Evolutionary conservation across 1,140 invertebrate genomes (phyloP).

Genomic region (Hyles euphorbiae): DNA sequence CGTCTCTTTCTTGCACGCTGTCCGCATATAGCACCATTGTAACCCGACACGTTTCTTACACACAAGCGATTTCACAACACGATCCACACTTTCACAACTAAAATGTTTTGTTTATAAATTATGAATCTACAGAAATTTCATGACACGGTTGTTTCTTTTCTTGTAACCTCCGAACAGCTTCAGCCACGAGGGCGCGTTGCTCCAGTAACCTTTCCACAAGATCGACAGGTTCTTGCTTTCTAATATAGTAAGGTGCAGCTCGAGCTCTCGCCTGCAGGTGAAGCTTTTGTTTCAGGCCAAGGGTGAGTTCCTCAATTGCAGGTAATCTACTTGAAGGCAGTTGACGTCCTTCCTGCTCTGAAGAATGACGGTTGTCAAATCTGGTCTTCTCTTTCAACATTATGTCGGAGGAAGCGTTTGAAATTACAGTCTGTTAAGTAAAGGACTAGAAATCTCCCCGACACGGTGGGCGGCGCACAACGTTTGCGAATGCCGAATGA

Average conservation of each 20-base stretch:
- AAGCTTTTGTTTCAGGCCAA: slow-evolving; percentile 71
- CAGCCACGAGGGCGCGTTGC: slow-evolving; percentile 68
- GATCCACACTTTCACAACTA: slow-evolving; percentile 73
- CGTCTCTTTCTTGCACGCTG: slow-evolving; percentile 66
- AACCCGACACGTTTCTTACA: slow-evolving; percentile 74
- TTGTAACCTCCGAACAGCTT: slow-evolving; percentile 67
- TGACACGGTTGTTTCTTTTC: slow-evolving; percentile 70
- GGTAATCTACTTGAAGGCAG: slow-evolving; percentile 56
- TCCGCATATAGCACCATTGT: slow-evolving; percentile 75
- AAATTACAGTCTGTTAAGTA: slow-evolving; percentile 33
- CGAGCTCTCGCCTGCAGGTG: slow-evolving; percentile 69
- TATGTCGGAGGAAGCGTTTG: slow-evolving; percentile 34
- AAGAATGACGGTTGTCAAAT: slow-evolving; percentile 48
- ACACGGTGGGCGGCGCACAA: slow-evolving; percentile 37
- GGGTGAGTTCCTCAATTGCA: slow-evolving; percentile 65
- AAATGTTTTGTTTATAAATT: slow-evolving; percentile 72
- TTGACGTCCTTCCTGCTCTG: slow-evolving; percentile 50
- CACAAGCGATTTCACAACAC: slow-evolving; percentile 75
- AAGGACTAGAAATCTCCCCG: slow-evolving; percentile 47
- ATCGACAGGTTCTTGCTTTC: slow-evolving; percentile 72
- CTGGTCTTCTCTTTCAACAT: slow-evolving; percentile 68
- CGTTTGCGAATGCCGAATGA: slow-evolving; percentile 71
- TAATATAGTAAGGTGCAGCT: slow-evolving; percentile 71
- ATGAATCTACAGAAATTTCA: slow-evolving; percentile 71
- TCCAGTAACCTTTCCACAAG: slow-evolving; percentile 68